phyloP scores from a whole-genome alignment of 2,113 vertebrate species.

The Dromiciops gliroides region DNA sequence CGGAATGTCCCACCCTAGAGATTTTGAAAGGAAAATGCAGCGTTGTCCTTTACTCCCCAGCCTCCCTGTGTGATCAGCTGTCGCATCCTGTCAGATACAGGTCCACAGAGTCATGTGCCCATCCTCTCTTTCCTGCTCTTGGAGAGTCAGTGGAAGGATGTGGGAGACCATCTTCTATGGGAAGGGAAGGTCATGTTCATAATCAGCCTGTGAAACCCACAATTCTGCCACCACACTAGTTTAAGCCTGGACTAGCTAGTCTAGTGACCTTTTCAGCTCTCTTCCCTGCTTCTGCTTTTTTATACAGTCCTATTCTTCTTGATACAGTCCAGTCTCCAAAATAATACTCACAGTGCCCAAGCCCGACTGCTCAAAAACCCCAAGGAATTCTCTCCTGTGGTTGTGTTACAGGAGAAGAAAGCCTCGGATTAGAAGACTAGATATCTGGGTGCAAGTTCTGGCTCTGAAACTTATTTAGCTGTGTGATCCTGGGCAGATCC shows the following conservation, averaged over 20 bases:
- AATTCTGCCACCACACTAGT: background rate
- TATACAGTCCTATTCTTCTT: background rate
- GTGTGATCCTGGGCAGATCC: background rate
- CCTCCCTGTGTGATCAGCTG: background rate
- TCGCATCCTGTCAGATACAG: background rate
- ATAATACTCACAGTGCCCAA: background rate
- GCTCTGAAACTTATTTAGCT: background rate
- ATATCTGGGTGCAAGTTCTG: background rate
- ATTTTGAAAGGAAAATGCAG: constrained; percentile 27
- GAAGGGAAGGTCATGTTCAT: background rate
- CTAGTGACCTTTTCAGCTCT: background rate
- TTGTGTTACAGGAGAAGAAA: background rate
- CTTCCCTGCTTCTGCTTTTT: background rate
- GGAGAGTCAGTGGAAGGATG: background rate
- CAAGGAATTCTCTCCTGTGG: background rate
- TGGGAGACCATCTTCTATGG: background rate
- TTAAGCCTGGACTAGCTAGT: background rate
- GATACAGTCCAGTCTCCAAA: background rate
- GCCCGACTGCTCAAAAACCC: background rate
- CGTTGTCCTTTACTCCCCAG: background rate
- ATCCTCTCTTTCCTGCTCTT: background rate
- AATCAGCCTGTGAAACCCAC: background rate
- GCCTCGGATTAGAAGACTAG: background rate
- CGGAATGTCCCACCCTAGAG: background rate
- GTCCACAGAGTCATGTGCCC: background rate